Base-by-base conservation (phyloP, 92 coral and sea anemone genomes). In the Galaxea fascicularis region DNA sequence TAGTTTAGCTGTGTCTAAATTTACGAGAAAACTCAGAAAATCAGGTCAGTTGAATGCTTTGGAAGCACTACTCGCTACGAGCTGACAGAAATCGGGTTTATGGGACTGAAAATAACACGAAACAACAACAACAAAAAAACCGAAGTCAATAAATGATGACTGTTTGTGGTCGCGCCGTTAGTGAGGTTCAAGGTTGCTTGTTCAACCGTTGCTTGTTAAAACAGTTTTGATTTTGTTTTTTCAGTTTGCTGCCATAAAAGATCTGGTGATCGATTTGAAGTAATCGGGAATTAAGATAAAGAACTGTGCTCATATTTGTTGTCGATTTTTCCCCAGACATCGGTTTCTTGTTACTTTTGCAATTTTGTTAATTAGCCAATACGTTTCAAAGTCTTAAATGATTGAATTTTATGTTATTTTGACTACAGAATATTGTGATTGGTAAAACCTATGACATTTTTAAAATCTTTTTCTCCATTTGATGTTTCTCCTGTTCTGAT, bases 121-220 rank as follows among this genome's bases (percentile, higher is more conserved):
- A 27, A 72, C 39, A 30, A 41, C 4, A 65, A 11, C 4, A 1
- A n/a, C n/a, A n/a, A n/a, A n/a, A n/a, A n/a, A n/a, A n/a, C n/a
- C n/a, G n/a, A n/a, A n/a, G 60, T 22, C 52, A 22, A 5, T 24
- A 24, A 39, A 77, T 31, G 25, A 78, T 26, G n/a, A 28, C 26
- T 26, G 10, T 52, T 73, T 53, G 62, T 25, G 51, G 24, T 73
- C 22, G 39, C 54, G 30, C 73, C 45, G 59, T 63, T 0, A 31
- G 73, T 31, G 44, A 28, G 63, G 63, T n/a, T 64, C n/a, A 12
- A 4, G 72, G 41, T 74, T 17, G n/a, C n/a, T n/a, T n/a, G n/a
- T 11, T 63, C 69, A 59, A 54, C 24, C 60, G 59, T 47, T 63
- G 62, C 45, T 41, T 77, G 15, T 31, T 77, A 41, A 62, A 77